A percentile compares a stretch with the other conserved stretches of the same genome.
phyloP scores from a whole-genome alignment of 2,888 invertebrate species.

The Pogonocherus hispidulus region DNA sequence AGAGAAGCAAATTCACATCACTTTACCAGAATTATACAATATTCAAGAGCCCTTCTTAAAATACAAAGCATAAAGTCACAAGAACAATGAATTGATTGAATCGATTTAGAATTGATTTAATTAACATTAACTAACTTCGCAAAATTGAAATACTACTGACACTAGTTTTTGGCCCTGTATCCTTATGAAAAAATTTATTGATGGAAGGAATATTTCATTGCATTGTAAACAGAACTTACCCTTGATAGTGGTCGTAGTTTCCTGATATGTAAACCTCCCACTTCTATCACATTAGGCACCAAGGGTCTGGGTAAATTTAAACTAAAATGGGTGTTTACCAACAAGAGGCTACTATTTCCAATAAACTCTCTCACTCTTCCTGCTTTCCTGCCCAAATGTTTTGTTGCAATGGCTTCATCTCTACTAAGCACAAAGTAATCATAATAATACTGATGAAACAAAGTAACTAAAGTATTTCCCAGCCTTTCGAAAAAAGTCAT shows the following conservation, averaged over 20 bases:
- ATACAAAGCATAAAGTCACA: too few species aligned
- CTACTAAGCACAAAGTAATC: slow-evolving; percentile 36
- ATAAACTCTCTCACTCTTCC: slow-evolving; percentile 57
- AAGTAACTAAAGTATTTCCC: slow-evolving; percentile 48
- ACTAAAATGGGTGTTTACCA: slow-evolving; percentile 69
- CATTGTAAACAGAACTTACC: too few species aligned
- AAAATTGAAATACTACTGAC: too few species aligned
- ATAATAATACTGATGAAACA: slow-evolving; percentile 38
- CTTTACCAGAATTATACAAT: too few species aligned
- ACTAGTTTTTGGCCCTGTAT: too few species aligned
- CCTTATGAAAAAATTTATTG: too few species aligned
- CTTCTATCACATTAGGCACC: slow-evolving; percentile 70
- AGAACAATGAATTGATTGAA: too few species aligned
- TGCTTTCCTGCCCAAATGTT: slow-evolving; percentile 35
- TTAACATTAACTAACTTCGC: too few species aligned
- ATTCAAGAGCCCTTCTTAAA: too few species aligned
- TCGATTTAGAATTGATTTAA: too few species aligned
- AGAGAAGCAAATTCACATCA: too few species aligned
- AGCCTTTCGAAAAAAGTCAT: slow-evolving; percentile 56
- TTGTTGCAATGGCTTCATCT: slow-evolving; percentile 39
- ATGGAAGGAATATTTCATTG: too few species aligned
- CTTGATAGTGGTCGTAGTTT: slow-evolving; percentile 49
- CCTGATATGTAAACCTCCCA: slow-evolving; percentile 71
- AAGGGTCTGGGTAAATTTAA: slow-evolving; percentile 67
- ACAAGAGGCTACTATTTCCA: slow-evolving; percentile 66